Conservation (phyloP, 2,797 vertebrate genomes). For the Paramormyrops hopkinsi region DNA sequence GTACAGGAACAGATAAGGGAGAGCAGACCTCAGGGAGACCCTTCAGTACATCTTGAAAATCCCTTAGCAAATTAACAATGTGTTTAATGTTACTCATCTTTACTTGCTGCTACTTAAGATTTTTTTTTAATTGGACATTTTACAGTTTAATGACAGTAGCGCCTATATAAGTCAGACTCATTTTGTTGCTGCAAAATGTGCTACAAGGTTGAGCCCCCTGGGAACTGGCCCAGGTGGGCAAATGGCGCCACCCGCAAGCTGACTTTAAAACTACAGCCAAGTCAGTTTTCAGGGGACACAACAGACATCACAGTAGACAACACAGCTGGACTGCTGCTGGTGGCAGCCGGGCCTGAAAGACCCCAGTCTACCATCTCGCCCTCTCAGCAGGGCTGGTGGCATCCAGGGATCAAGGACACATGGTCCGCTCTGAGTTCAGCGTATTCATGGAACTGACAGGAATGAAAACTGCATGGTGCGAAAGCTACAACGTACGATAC, state of each 20-base stretch:
- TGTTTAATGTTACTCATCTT: background rate
- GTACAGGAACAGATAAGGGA: background rate
- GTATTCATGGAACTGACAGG: slow-evolving; percentile 15
- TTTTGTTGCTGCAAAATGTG: background rate
- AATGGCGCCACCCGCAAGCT: background rate
- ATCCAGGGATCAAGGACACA: slow-evolving; percentile 20
- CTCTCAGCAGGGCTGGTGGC: background rate
- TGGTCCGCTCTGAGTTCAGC: slow-evolving; percentile 14
- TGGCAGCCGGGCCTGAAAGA: background rate
- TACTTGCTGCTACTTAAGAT: background rate
- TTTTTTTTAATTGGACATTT: background rate
- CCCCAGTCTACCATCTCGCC: background rate
- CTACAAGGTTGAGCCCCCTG: background rate
- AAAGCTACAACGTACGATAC: slow-evolving; percentile 21
- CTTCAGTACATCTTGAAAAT: background rate
- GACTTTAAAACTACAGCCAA: background rate
- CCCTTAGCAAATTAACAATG: background rate
- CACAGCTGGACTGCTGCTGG: background rate
- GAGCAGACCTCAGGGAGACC: background rate
- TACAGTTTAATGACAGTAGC: background rate
- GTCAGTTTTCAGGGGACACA: background rate
- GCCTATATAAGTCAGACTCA: background rate
- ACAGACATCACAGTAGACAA: background rate
- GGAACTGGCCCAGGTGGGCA: background rate
- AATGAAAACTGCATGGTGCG: slow-evolving; percentile 11